Evolutionary conservation across 1,140 invertebrate genomes (phyloP), one percentile per base, ranked within the genome.

Genomic region (Euwallacea similis): DNA sequence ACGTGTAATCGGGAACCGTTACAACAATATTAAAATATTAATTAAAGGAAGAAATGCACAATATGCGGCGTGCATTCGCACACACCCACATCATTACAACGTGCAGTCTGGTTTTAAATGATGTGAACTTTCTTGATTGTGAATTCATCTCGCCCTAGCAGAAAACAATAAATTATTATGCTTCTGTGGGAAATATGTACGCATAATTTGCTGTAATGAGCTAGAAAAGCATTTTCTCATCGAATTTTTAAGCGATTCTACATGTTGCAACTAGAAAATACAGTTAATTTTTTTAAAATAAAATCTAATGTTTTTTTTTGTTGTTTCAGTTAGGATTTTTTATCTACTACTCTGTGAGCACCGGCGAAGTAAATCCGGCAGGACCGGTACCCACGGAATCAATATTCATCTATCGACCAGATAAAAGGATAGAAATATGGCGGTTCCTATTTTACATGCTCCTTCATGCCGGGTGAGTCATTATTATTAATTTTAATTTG

Each of bases 381-480:
- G 94, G 94, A 60, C 95, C 95, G 2, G 92, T 98, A 75, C 94
- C 95, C 62, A 92, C 93, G 70, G 93, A 96, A 84, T 96, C 93
- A 72, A 87, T 95, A 68, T 95, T 98, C 78, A 96, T 98, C 71
- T 98, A 97, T 84, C 87, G 94, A 72, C 94, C 95, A 13, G 95
- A 98, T 85, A 91, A 94, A 81, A 87, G 95, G 44, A 86, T 89
- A 50, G 94, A 98, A 83, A 86, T 97, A 58, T 98, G 96, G 95
- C 88, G 96, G 79, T 98, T 97, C 82, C 84, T 97, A 71, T 89
- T 95, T 74, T 98, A 98, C 85, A 96, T 96, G 90, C 91, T 98
- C 71, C 87, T 98, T 76, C 96, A 98, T 84, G 94, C 94, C 13
- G 95, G 95, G 88, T 93, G 85, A 88, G 89, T 64, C 1, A 33